A percentile compares a stretch with the other conserved stretches of the same genome.
These are phyloP conservation scores for Struthidea cinerea DNA, from an alignment of 2,113 vertebrate species.

Conservation along the genomic window DNA sequence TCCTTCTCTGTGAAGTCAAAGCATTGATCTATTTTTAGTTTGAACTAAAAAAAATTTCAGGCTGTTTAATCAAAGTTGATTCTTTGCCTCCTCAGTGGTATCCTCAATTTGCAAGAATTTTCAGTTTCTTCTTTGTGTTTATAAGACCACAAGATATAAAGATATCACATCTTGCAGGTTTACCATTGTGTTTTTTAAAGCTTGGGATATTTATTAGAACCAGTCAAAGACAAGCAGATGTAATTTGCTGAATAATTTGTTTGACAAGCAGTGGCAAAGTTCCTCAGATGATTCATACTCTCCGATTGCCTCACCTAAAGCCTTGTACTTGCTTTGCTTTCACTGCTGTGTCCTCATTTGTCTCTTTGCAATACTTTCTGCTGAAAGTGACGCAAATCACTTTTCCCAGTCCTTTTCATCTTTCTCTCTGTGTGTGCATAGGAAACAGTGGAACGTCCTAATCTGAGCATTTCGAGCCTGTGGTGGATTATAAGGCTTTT, in stretches of 20 bases:
- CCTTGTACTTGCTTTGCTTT: slow-evolving; percentile 1
- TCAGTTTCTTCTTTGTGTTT: neutral
- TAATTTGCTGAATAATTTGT: slow-evolving; percentile 2
- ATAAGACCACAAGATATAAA: neutral
- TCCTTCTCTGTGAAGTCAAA: neutral
- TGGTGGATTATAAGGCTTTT: neutral
- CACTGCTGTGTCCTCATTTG: neutral
- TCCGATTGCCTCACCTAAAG: neutral
- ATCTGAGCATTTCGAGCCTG: neutral
- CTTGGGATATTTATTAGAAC: neutral
- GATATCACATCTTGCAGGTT: neutral
- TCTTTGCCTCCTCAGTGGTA: neutral
- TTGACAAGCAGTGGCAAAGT: slow-evolving; percentile 23
- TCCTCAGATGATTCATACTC: slow-evolving; percentile 3
- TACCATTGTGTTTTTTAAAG: neutral
- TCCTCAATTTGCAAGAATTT: neutral
- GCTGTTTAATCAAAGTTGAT: neutral
- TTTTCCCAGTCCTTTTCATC: neutral
- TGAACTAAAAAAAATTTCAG: neutral
- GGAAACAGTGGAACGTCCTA: neutral
- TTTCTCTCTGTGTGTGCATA: neutral
- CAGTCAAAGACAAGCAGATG: neutral
- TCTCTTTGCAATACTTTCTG: neutral
- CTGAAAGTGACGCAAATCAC: neutral
- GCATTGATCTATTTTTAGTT: neutral